Conservation (phyloP, 2,113 vertebrate species). For the Lethenteron reissneri region DNA sequence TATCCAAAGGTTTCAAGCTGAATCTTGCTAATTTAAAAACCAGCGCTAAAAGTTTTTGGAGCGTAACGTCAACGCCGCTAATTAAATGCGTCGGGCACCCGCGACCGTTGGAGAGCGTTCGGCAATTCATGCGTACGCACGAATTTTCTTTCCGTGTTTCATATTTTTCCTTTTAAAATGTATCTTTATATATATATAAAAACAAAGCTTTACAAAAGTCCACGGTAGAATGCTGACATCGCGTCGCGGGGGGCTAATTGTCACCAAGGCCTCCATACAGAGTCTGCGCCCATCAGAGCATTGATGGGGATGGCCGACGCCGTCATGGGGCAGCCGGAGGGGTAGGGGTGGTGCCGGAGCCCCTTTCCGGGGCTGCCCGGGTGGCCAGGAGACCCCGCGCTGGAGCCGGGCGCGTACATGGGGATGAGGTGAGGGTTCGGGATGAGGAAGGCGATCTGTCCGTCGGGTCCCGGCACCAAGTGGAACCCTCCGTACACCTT, state of each 20-base stretch:
- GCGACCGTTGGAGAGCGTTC: no score
- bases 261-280: slow-evolving; percentile 95
- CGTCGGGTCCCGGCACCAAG: slow-evolving; percentile 76
- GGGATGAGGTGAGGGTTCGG: slow-evolving; percentile 64
- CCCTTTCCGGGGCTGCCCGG: not conserved
- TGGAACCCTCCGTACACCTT: slow-evolving; percentile 87
- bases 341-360: not conserved
- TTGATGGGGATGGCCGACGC: not conserved
- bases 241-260: slow-evolving; percentile 10
- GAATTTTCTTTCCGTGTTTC: no score
- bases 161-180: not conserved
- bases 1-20: no score
- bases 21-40: no score
- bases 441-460: slow-evolving; percentile 93
- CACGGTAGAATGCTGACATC: not conserved
- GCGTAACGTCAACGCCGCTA: no score
- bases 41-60: no score
- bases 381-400: slow-evolving; percentile 37
- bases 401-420: slow-evolving; percentile 25
- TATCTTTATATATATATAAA: not conserved
- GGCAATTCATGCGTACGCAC: no score
- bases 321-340: slow-evolving; percentile 1
- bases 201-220: not conserved
- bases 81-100: no score
- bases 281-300: slow-evolving; percentile 29